Conservation (phyloP, 2,113 vertebrate genomes). For the Trogon melanurus region DNA sequence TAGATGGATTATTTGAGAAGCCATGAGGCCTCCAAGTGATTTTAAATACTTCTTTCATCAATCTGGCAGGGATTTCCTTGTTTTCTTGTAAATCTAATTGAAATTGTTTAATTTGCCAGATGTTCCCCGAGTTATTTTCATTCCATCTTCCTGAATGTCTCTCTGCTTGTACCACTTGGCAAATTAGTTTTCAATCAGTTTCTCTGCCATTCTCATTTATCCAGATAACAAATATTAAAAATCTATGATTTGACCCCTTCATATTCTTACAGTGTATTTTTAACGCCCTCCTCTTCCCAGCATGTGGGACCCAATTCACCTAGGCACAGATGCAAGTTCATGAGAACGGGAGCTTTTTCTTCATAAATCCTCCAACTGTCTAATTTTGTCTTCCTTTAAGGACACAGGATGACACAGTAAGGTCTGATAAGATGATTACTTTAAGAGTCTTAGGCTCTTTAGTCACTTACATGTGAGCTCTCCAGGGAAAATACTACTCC, state of each 20-base stretch:
- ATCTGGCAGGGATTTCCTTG: neutral
- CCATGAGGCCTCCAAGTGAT: neutral
- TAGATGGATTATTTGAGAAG: neutral
- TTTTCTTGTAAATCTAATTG: neutral
- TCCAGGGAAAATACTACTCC: neutral
- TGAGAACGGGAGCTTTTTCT: neutral
- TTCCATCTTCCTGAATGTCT: neutral
- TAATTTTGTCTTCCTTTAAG: conserved; percentile 17
- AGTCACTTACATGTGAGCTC: neutral
- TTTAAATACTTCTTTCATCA: neutral
- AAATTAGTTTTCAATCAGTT: neutral
- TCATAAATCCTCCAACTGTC: neutral
- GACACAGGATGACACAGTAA: neutral
- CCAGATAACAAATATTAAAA: neutral
- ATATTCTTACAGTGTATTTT: neutral
- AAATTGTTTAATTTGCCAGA: conserved; percentile 16
- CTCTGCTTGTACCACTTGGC: neutral
- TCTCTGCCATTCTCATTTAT: neutral
- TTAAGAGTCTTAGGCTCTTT: neutral
- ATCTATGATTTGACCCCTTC: neutral
- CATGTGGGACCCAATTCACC: neutral
- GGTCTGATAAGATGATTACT: conserved; percentile 17
- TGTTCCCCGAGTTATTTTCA: neutral
- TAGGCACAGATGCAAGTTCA: neutral
- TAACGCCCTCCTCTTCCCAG: neutral